Evolutionary conservation across 2,888 invertebrate genomes (phyloP).

Genomic region (Xanthia icteritia): DNA sequence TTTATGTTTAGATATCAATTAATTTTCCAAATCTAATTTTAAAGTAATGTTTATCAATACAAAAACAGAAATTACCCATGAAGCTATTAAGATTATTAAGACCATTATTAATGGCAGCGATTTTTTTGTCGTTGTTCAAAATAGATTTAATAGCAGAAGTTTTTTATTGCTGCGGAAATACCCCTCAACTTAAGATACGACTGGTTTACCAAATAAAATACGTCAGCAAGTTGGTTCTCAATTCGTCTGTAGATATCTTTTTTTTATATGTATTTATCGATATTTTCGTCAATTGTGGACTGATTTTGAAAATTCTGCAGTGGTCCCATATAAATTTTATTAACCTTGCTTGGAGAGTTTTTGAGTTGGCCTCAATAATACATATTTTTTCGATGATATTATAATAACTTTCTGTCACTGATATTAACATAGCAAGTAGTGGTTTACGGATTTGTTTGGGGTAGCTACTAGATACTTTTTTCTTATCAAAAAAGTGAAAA

Average conservation of each 20-base stretch:
- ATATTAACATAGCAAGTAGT: not conserved
- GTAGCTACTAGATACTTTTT: not conserved
- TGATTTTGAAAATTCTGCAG: not conserved
- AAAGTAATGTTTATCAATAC: not conserved
- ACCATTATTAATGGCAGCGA: not conserved
- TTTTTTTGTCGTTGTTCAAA: not conserved
- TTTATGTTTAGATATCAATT: not conserved
- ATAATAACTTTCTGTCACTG: not conserved
- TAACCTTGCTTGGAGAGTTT: not conserved
- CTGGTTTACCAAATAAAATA: slow-evolving; percentile 19
- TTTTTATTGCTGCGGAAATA: slow-evolving; percentile 23
- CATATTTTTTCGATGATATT: not conserved
- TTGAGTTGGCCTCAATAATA: not conserved
- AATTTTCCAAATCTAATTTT: not conserved
- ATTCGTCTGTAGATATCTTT: not conserved
- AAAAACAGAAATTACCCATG: slow-evolving; percentile 8
- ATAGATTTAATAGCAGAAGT: slow-evolving; percentile 2
- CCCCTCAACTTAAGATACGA: slow-evolving; percentile 8
- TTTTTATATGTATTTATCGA: not conserved
- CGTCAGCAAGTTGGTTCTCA: slow-evolving; percentile 15
- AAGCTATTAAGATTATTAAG: not conserved
- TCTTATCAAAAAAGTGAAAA: not conserved
- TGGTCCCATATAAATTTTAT: not conserved
- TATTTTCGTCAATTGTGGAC: not conserved
- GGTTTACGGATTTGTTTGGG: not conserved